Percentiles rank a stretch among this genome's conserved stretches.
Conservation (phyloP, 1,140 invertebrate genomes). For the Drusus annulatus region DNA sequence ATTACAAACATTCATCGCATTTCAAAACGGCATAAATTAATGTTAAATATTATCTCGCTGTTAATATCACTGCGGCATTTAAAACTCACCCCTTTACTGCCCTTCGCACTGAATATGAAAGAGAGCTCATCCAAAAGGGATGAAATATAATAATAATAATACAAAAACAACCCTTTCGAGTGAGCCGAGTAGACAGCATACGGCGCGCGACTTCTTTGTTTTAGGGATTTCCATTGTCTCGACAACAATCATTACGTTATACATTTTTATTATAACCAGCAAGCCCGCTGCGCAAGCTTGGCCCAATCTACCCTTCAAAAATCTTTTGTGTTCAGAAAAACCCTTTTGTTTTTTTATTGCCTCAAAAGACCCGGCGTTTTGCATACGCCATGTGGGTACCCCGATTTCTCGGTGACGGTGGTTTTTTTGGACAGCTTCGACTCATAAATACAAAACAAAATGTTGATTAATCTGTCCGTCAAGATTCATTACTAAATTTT, state of each 20-base stretch:
- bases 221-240: conserved; percentile 51
- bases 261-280: conserved; percentile 43
- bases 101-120: not conserved
- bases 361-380: conserved; percentile 40
- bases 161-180: conserved; percentile 43
- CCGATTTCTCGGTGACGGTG: conserved; percentile 9
- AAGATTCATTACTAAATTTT: too few relatives aligned
- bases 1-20: too few relatives aligned
- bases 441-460: too few relatives aligned
- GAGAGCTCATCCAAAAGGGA: conserved; percentile 14
- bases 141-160: conserved; percentile 32
- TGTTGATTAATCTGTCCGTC: too few relatives aligned
- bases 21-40: not conserved
- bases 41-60: not conserved
- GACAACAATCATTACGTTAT: conserved; percentile 55
- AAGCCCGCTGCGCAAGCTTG: conserved; percentile 40
- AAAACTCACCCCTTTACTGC: conserved; percentile 12
- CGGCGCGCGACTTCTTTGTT: conserved; percentile 52
- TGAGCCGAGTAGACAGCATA: conserved; percentile 53
- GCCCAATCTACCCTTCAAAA: conserved; percentile 20
- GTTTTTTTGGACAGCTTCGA: not conserved
- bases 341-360: conserved; percentile 43
- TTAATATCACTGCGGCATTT: not conserved
- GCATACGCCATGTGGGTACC: conserved; percentile 56
- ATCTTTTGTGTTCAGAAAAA: conserved; percentile 27